Evolutionary conservation across 2,113 vertebrate genomes (phyloP).

Genomic region (Otis tarda): DNA sequence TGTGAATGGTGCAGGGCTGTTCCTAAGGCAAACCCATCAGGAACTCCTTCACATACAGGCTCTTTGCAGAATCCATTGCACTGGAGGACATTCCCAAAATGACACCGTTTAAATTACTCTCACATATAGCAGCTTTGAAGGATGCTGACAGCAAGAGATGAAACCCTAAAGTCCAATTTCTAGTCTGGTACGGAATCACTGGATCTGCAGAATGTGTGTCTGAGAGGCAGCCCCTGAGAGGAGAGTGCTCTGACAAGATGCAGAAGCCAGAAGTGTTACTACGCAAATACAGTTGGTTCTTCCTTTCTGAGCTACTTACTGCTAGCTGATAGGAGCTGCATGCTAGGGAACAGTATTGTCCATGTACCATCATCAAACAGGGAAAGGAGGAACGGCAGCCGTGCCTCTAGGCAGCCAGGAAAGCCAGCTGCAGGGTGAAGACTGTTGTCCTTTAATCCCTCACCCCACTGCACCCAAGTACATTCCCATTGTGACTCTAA

Average conservation of each 20-base stretch:
- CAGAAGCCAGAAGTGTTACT: neutral
- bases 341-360: neutral
- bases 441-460: neutral
- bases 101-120: neutral
- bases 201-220: neutral
- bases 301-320: neutral
- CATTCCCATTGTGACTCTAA: neutral
- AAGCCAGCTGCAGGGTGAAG: neutral
- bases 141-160: neutral
- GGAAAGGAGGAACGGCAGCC: neutral
- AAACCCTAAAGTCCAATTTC: neutral
- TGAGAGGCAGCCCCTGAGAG: neutral
- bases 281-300: neutral
- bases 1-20: neutral
- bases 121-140: neutral
- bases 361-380: neutral
- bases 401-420: neutral
- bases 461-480: accelerated
- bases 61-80: neutral
- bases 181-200: neutral
- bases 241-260: neutral
- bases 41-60: neutral
- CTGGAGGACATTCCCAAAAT: neutral
- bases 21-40: neutral
- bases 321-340: neutral